Percentiles rank a stretch among this genome's conserved stretches.
Conservation (phyloP, 2,113 vertebrate species). For the Cyanistes caeruleus region DNA sequence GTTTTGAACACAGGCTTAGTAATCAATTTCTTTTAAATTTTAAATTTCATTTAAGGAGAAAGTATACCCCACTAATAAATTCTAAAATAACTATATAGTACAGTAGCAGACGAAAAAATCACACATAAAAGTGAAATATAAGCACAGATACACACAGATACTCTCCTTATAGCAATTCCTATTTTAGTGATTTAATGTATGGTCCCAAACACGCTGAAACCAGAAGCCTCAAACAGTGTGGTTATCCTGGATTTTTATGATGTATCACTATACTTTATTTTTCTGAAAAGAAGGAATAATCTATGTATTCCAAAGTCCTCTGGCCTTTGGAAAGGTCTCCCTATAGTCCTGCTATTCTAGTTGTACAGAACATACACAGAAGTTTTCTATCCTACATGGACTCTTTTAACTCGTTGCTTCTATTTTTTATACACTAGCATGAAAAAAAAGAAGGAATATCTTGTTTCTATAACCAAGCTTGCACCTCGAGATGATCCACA, state of each 20-base stretch:
- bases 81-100: not conserved
- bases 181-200: not conserved
- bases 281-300: not conserved
- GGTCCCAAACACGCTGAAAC: not conserved
- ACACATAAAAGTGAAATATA: not conserved
- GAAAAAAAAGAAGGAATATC: not conserved
- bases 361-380: not conserved
- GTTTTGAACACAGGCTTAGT: not conserved
- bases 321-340: not conserved
- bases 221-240: not conserved
- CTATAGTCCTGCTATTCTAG: not conserved
- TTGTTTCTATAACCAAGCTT: not conserved
- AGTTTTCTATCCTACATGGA: not conserved
- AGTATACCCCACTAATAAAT: not conserved
- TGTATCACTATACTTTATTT: fast-evolving
- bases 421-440: not conserved
- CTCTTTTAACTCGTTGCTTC: not conserved
- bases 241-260: not conserved
- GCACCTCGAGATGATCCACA: not conserved
- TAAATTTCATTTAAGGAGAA: not conserved
- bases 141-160: not conserved
- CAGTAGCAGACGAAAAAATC: not conserved
- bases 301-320: not conserved
- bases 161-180: not conserved
- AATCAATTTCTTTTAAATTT: not conserved